A percentile compares a stretch with the other conserved stretches of the same genome.
These are phyloP conservation scores for Microctenopoma lineatum DNA, from an alignment of 2,797 vertebrate species.

Conservation along the genomic window DNA sequence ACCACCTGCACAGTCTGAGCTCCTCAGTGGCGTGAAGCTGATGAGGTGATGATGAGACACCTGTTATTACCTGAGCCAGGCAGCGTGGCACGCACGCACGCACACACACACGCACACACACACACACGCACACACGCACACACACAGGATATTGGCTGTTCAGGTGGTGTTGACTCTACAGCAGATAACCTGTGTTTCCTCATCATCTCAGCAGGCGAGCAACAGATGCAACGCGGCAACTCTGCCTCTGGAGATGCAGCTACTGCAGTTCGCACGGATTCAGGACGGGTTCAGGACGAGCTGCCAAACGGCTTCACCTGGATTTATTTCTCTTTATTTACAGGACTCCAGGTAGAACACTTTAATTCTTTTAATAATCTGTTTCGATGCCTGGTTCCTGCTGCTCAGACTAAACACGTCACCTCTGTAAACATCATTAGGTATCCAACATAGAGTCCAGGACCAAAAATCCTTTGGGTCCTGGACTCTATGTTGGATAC, in stretches of 20 bases:
- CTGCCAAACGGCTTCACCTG: too few species aligned
- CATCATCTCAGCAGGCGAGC: conserved; percentile 57
- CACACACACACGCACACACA: conserved; percentile 23
- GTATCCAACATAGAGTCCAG: too few species aligned
- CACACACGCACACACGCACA: not conserved
- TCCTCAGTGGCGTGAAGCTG: conserved; percentile 24
- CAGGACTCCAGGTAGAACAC: too few species aligned
- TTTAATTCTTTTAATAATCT: too few species aligned
- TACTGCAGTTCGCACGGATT: conserved; percentile 1
- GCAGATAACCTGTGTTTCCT: conserved; percentile 22
- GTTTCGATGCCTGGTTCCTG: too few species aligned
- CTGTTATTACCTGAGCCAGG: conserved; percentile 51
- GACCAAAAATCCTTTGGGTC: too few species aligned
- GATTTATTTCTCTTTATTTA: too few species aligned
- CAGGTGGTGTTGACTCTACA: conserved; percentile 7
- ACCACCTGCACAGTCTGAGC: not conserved
- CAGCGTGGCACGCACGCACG: not conserved
- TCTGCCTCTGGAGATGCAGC: conserved; percentile 19
- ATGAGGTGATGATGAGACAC: conserved; percentile 40
- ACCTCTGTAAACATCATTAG: too few species aligned
- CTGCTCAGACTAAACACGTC: too few species aligned
- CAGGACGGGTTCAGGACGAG: not conserved
- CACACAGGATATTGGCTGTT: conserved; percentile 3
- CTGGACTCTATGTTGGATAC: not conserved
- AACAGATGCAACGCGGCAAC: conserved; percentile 55